phyloP scores from a whole-genome alignment of 2,797 vertebrate species.

The Borostomias antarcticus region DNA sequence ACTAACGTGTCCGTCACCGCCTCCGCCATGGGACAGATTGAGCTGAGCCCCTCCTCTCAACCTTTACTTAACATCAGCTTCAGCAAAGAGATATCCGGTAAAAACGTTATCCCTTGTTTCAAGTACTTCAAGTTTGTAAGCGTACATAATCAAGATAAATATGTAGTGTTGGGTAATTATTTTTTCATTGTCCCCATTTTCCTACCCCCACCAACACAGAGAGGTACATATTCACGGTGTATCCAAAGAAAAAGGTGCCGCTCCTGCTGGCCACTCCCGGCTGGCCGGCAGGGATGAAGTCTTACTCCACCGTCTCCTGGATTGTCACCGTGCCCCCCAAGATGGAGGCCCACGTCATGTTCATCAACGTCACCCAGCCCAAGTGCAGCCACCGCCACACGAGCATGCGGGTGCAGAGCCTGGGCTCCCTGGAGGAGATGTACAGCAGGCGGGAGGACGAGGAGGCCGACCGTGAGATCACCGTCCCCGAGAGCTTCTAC shows the following conservation, averaged over 20 bases:
- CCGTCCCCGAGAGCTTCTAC: conserved; percentile 79
- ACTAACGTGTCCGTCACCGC: conserved; percentile 80
- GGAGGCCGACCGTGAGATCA: conserved; percentile 56
- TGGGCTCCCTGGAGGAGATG: conserved; percentile 54
- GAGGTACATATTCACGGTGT: conserved; percentile 81
- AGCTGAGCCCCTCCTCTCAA: conserved; percentile 36
- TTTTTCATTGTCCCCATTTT: background rate
- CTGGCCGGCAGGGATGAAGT: conserved; percentile 76
- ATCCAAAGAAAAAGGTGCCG: conserved; percentile 62
- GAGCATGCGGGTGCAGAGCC: conserved; percentile 68
- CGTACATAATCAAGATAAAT: background rate
- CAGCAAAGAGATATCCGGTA: conserved; percentile 74
- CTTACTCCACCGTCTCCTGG: conserved; percentile 84
- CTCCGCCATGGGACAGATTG: conserved; percentile 43
- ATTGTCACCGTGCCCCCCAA: conserved; percentile 73
- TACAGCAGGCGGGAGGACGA: conserved; percentile 81
- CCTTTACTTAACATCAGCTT: conserved; percentile 76
- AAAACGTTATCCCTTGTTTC: background rate
- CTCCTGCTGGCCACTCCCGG: conserved; percentile 82
- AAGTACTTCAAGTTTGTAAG: background rate
- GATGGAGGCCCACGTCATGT: conserved; percentile 77
- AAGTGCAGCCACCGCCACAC: conserved; percentile 75
- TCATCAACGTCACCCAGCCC: conserved; percentile 74
- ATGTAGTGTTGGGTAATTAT: background rate
- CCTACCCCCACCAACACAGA: conserved; percentile 67